Evolutionary conservation across 2,888 invertebrate species (phyloP).

Genomic region (Tricholauxania praeusta): DNA sequence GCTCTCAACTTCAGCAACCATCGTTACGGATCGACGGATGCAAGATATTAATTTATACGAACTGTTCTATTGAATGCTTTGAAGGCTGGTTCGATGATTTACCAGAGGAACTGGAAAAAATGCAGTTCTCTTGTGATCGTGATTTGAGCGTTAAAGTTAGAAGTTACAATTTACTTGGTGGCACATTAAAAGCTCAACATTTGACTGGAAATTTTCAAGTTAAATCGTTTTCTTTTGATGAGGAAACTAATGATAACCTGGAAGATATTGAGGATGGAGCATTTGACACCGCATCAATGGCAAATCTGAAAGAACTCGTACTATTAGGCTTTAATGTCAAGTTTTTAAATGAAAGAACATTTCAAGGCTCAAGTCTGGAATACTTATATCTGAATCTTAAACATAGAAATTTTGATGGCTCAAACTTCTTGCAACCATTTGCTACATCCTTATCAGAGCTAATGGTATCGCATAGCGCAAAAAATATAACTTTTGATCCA

Average conservation of each 20-base stretch:
- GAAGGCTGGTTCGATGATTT: conserved; percentile 34
- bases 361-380: conserved; percentile 49
- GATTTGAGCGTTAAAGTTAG: conserved; percentile 39
- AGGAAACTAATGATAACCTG: conserved; percentile 40
- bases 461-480: conserved; percentile 33
- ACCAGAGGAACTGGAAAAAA: conserved; percentile 26
- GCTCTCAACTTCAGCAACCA: no score
- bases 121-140: conserved; percentile 25
- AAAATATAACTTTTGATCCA: conserved; percentile 38
- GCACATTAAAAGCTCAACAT: conserved; percentile 35
- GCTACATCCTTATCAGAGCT: conserved; percentile 39
- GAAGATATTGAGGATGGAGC: conserved; percentile 43
- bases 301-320: conserved; percentile 42
- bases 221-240: conserved; percentile 43
- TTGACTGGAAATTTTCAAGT: conserved; percentile 45
- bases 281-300: conserved; percentile 46
- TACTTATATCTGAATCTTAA: conserved; percentile 50
- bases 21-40: not conserved
- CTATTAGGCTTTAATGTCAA: conserved; percentile 41
- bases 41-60: not conserved
- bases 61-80: conserved; percentile 33
- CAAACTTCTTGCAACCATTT: conserved; percentile 50
- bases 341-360: conserved; percentile 35
- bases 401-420: conserved; percentile 35
- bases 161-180: conserved; percentile 44